phyloP scores from a whole-genome alignment of 37 sponge, comb jelly and placozoan genomes.

The Eunapius fragilis region DNA sequence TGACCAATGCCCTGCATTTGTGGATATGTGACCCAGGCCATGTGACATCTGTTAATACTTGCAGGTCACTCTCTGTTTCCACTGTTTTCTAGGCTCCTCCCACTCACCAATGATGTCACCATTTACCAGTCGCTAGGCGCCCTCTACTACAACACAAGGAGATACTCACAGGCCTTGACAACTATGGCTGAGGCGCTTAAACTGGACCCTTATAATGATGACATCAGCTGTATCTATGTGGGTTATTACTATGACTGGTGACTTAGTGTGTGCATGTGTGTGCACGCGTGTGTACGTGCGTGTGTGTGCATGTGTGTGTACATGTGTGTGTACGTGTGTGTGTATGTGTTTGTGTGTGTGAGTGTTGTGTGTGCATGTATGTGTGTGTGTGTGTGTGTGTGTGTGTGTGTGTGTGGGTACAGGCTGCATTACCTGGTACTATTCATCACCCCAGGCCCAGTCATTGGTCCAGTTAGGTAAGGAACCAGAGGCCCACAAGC shows the following conservation, averaged over 20 bases:
- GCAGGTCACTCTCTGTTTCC: neutral
- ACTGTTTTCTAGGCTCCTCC: neutral
- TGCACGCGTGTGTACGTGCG: neutral
- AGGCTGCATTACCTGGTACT: neutral
- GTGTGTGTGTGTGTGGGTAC: neutral
- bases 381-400: neutral
- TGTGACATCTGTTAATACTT: too few species aligned
- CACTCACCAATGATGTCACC: neutral
- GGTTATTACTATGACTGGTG: too few species aligned
- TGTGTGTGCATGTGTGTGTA: neutral
- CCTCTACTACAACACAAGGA: slow-evolving; percentile 68
- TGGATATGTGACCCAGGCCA: too few species aligned
- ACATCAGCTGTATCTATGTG: slow-evolving; percentile 31
- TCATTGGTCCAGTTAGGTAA: slow-evolving; percentile 1
- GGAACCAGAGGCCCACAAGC: neutral
- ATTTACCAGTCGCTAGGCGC: slow-evolving; percentile 31
- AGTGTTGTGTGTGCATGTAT: neutral
- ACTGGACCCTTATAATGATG: slow-evolving; percentile 41
- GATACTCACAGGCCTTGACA: slow-evolving; percentile 4
- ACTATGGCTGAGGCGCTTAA: slow-evolving; percentile 11
- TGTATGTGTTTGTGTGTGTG: neutral
- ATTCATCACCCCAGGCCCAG: neutral
- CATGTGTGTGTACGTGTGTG: neutral
- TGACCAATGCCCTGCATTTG: too few species aligned
- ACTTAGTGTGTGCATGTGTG: neutral